Evolutionary conservation across 2,888 invertebrate species (phyloP).

Genomic region (Eristalinus sepulchralis): DNA sequence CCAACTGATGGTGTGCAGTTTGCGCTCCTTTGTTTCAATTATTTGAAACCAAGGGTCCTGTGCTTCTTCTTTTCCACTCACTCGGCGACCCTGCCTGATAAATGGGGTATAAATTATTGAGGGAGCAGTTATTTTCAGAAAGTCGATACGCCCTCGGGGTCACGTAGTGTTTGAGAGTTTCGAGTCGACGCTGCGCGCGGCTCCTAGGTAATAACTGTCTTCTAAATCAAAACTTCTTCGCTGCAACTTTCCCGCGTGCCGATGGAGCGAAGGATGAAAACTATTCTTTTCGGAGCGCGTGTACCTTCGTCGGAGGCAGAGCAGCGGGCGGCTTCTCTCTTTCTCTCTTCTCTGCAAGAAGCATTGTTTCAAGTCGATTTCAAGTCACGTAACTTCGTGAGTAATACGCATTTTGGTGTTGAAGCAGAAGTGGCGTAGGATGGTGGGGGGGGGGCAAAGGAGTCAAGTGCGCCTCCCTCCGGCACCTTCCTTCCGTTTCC

Average conservation of each 20-base stretch:
- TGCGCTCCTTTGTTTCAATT: conserved; percentile 66
- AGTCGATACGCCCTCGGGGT: conserved; percentile 51
- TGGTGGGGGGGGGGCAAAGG: not conserved
- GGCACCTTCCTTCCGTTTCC: too few species aligned
- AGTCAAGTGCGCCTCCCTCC: not conserved
- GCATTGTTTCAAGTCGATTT: conserved; percentile 52
- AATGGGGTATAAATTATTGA: conserved; percentile 67
- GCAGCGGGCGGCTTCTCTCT: conserved; percentile 6
- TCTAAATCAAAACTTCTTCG: conserved; percentile 67
- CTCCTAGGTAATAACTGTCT: conserved; percentile 66
- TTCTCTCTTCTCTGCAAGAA: conserved; percentile 9
- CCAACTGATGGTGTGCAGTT: conserved; percentile 36
- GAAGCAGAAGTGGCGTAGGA: conserved; percentile 19
- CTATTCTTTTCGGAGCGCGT: conserved; percentile 14
- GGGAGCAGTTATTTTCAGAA: conserved; percentile 50
- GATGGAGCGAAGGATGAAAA: conserved; percentile 7
- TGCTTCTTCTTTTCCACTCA: conserved; percentile 7
- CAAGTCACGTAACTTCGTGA: conserved; percentile 66
- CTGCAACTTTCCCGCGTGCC: conserved; percentile 32
- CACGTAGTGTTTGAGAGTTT: conserved; percentile 42
- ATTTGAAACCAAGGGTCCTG: conserved; percentile 34
- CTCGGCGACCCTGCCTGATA: conserved; percentile 32
- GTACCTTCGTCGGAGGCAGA: not conserved
- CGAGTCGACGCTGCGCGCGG: conserved; percentile 46
- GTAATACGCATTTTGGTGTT: conserved; percentile 60